Percentiles rank a stretch among this genome's conserved stretches.
Conservation (phyloP, 1,140 invertebrate genomes). For the Anthonomus grandis region DNA sequence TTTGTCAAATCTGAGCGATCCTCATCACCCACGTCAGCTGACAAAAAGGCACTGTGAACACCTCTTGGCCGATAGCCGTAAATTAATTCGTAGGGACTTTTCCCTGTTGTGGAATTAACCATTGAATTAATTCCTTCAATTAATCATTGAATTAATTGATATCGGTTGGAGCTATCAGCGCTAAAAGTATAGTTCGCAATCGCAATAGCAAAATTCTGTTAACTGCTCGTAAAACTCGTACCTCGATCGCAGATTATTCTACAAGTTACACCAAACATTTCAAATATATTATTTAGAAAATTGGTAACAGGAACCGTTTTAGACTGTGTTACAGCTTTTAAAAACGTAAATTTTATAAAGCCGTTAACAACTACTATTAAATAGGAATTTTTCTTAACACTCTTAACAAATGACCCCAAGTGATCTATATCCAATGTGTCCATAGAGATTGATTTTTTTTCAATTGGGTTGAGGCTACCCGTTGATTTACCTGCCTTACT, state of each 20-base stretch:
- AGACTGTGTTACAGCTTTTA: background rate
- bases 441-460: constrained; percentile 12
- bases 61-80: too few species aligned
- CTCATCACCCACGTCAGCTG: background rate
- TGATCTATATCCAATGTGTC: constrained; percentile 37
- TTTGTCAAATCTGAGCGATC: too few species aligned
- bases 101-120: too few species aligned
- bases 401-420: constrained; percentile 33
- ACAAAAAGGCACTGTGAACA: too few species aligned
- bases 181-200: background rate
- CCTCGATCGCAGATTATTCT: background rate
- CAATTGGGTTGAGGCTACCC: constrained; percentile 8
- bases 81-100: too few species aligned
- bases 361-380: background rate
- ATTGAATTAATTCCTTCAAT: background rate
- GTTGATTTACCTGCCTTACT: background rate
- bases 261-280: constrained; percentile 1
- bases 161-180: too few species aligned
- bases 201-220: too few species aligned
- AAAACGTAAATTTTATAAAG: background rate
- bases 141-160: background rate
- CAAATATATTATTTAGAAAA: background rate
- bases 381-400: constrained; percentile 16
- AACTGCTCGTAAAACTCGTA: too few species aligned
- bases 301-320: background rate